Evolutionary conservation across 2,113 vertebrate genomes (phyloP), one percentile per base, ranked within the genome.

Genomic region (Macrotus californicus): DNA sequence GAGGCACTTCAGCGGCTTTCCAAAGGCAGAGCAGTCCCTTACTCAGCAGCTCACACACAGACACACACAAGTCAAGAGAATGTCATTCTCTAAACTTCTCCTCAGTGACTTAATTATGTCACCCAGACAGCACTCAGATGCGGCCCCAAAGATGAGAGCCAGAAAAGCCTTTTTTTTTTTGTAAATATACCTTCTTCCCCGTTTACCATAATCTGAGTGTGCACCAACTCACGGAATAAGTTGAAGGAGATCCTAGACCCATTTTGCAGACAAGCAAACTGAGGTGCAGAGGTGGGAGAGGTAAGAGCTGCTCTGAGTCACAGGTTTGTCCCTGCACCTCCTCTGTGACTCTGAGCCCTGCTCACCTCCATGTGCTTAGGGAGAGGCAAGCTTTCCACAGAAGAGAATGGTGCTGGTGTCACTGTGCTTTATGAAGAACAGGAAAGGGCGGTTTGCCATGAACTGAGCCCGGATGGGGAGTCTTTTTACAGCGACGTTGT

Each of bases 371-470:
- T 56, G 52, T 56, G 36, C 4, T 97, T 96, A 98, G 48, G 98
- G 98, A 6, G 96, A 97, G 14, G 52, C 96, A 0, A 98, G 89
- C 46, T 97, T 98, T 43, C 98, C 98, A 81, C 95, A 97, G 36
- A 98, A 98, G 14, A 98, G 52, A 95, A 98, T 96, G 13, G 34
- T 89, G 19, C 82, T 80, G 13, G 96, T 98, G 39, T 50, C 59
- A 5, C 91, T 95, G 64, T 98, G 94, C 75, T 81, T 98, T 92
- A 98, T 97, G 79, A 98, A 97, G 96, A 98, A 98, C 50, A 98
- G 92, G 88, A 98, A 98, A 36, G 98, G 98, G 22, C 5, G 98
- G 52, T 98, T 87, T 2, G 92, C 98, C 80, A 75, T 48, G 24
- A 98, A 98, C 41, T 93, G 96, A 6, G 88, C 94, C 46, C 87